Evolutionary conservation across 2,113 vertebrate genomes (phyloP).

Genomic region (Hippocampus comes): DNA sequence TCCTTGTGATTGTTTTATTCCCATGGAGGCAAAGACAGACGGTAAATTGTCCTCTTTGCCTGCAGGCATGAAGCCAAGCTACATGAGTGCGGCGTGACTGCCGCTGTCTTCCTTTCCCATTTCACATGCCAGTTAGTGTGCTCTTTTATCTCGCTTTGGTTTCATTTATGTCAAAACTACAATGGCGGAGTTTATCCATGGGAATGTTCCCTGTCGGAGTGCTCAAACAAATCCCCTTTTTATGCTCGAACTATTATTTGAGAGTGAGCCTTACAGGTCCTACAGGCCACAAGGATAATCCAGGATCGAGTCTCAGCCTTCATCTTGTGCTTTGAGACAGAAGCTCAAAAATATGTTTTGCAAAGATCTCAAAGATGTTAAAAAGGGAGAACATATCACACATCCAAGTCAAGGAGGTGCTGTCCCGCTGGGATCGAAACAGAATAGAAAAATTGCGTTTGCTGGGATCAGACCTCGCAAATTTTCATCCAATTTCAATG

Average conservation of each 20-base stretch:
- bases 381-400: background rate
- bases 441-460: background rate
- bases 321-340: slow-evolving; percentile 46
- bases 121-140: slow-evolving; percentile 21
- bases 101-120: slow-evolving; percentile 32
- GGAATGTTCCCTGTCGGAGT: background rate
- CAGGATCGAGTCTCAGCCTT: slow-evolving; percentile 53
- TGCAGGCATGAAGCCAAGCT: slow-evolving; percentile 35
- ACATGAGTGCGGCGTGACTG: slow-evolving; percentile 17
- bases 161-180: slow-evolving; percentile 27
- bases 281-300: slow-evolving; percentile 57
- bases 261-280: slow-evolving; percentile 45
- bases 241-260: slow-evolving; percentile 49
- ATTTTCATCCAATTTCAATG: slow-evolving; percentile 1
- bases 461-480: background rate
- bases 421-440: background rate
- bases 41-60: slow-evolving; percentile 28
- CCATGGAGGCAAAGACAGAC: slow-evolving; percentile 24
- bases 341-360: slow-evolving; percentile 47
- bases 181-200: background rate
- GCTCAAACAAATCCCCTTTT: slow-evolving; percentile 36
- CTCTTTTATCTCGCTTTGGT: slow-evolving; percentile 10
- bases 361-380: background rate
- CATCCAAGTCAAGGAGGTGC: background rate
- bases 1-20: slow-evolving; percentile 40